Conservation (phyloP, 30 jellyfish, hydroid and myxozoan species). For the Aurelia aurita complex sp. Pacific region DNA sequence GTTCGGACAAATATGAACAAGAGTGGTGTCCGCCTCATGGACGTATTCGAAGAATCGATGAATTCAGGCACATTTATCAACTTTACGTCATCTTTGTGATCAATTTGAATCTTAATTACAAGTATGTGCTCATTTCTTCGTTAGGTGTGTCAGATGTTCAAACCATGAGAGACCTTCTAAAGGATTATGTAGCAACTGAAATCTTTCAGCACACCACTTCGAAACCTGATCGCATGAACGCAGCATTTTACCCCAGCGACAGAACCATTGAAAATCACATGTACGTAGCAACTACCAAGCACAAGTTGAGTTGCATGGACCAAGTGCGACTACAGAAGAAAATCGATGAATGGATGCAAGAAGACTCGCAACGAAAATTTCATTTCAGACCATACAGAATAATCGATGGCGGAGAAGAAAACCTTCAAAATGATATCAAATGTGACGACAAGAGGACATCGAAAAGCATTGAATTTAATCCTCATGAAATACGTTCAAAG, state of each 20-base stretch:
- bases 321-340: background rate
- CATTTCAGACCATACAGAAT: background rate
- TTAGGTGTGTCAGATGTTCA: background rate
- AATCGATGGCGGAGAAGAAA: conserved; percentile 6
- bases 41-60: too few species aligned
- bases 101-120: too few species aligned
- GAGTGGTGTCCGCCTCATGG: too few species aligned
- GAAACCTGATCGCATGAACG: conserved; percentile 1
- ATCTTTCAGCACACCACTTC: background rate
- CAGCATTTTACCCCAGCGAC: conserved; percentile 1
- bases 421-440: background rate
- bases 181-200: background rate
- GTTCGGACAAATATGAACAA: too few species aligned
- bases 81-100: too few species aligned
- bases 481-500: conserved; percentile 13
- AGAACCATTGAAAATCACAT: conserved; percentile 1
- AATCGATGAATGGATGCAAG: background rate
- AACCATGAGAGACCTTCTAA: background rate
- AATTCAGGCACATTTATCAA: too few species aligned
- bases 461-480: background rate
- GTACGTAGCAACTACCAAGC: conserved; percentile 1
- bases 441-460: too few species aligned
- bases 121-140: background rate
- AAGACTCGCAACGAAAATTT: background rate
- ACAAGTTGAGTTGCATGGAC: conserved; percentile 1